Evolutionary conservation across 2,113 vertebrate genomes (phyloP).

Genomic region (Gulo gulo): DNA sequence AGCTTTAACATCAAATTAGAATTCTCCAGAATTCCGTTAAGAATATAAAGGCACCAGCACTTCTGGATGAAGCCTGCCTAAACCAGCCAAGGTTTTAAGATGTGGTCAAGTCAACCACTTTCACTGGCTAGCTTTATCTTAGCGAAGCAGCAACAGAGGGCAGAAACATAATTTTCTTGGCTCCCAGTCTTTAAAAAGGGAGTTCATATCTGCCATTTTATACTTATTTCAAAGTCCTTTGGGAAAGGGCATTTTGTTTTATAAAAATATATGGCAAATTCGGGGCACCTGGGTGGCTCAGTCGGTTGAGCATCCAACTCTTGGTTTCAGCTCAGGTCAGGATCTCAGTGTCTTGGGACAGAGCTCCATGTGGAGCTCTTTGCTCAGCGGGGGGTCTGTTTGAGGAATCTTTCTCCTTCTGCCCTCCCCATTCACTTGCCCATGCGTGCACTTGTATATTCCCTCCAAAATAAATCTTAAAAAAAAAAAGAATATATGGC

Average conservation of each 20-base stretch:
- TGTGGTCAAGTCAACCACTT: not conserved
- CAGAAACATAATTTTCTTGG: not conserved
- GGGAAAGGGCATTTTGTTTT: not conserved
- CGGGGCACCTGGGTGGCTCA: not conserved
- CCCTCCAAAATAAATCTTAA: no score
- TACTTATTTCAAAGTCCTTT: not conserved
- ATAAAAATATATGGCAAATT: not conserved
- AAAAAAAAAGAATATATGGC: not conserved
- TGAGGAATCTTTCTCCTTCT: no score
- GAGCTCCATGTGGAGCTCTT: not conserved
- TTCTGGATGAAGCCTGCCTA: not conserved
- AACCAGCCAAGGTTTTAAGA: constrained; percentile 15
- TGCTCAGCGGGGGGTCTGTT: no score
- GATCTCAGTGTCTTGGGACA: not conserved
- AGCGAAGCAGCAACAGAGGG: not conserved
- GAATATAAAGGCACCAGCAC: not conserved
- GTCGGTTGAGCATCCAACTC: not conserved
- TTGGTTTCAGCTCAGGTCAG: not conserved
- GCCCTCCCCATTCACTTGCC: no score
- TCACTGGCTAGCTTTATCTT: not conserved
- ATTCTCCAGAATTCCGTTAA: not conserved
- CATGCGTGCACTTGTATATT: no score
- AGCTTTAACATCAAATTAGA: constrained; percentile 27
- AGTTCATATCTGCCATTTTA: not conserved
- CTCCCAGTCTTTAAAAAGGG: not conserved